Base-by-base conservation (phyloP, 2,888 invertebrate genomes). In the Trichacis sp. region DNA sequence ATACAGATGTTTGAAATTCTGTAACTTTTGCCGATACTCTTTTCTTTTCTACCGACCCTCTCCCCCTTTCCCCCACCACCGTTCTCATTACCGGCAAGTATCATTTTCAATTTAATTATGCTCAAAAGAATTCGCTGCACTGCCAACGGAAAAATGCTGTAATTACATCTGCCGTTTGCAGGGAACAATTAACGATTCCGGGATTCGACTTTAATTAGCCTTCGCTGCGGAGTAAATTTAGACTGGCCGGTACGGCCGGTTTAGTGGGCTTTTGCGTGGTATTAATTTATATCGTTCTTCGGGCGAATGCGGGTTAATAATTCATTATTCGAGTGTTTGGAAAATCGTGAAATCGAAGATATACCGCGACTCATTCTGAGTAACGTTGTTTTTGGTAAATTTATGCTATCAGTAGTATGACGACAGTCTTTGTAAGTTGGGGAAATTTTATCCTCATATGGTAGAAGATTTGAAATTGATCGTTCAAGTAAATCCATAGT, bases 81-180 rank as follows among this genome's bases (percentile, higher is more conserved):
- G 54, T 29, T 40, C 17, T 42, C 50, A 53, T 64, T 38, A 59
- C 48, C 50, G 66, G 58, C 64, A 60, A 68, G 69, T 62, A 57
- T 36, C 48, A 51, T 59, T 54, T 54, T 17, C 8, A 58, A 54
- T 66, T 62, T 58, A 51, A 66, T 55, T 54, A 49, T 62, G 61
- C 49, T 33, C 11, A 15, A 11, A 18, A 43, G 19, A 43, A 43
- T 18, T 24, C 24, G 19, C 20, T 2, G 20, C 9, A 38, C n/a
- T 5, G 4, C 3, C 19, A n/a, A 11, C 8, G 18, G 11, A 43
- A 18, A 11, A 18, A 19, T 2, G 12, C n/a, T 20, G 19, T 11
- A 45, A 45, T 8, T 11, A 20, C n/a, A 19, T 19, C 11, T 20
- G 20, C 46, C n/a, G 24, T 46, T 9, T 9, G n/a, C 2, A 9